These are phyloP conservation scores for Apantesis nais DNA, from an alignment of 2,888 invertebrate genomes.

Conservation along the genomic window DNA sequence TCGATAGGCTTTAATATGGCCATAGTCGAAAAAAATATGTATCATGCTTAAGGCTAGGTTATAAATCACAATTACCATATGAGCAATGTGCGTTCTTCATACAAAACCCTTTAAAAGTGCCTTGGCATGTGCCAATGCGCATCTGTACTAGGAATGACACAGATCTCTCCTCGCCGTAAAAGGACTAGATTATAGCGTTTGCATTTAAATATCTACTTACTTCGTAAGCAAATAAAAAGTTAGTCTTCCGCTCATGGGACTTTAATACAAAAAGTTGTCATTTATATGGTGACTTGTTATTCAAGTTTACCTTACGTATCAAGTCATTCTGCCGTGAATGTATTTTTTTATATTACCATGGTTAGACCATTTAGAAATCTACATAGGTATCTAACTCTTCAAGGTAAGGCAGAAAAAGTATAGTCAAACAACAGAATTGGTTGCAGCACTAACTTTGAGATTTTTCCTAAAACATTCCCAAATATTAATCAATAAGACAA, in stretches of 20 bases:
- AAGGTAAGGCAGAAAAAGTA: no score
- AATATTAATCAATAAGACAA: not conserved
- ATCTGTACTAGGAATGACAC: constrained; percentile 12
- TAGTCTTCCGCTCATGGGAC: constrained; percentile 1
- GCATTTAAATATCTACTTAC: constrained; percentile 18
- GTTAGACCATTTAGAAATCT: not conserved
- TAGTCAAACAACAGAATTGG: not conserved
- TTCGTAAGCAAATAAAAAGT: constrained; percentile 16
- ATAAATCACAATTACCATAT: constrained; percentile 2
- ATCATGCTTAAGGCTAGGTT: not conserved
- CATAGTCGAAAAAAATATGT: no score
- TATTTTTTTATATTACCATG: not conserved
- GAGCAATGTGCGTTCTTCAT: not conserved
- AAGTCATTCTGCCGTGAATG: not conserved
- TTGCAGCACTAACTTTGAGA: not conserved
- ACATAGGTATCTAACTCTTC: no score
- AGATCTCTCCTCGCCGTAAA: constrained; percentile 35
- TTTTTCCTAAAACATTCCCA: not conserved
- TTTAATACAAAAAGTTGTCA: constrained; percentile 5
- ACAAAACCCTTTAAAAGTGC: constrained; percentile 3
- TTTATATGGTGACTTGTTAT: not conserved
- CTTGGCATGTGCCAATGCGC: not conserved
- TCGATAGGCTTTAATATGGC: not conserved
- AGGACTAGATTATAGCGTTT: constrained; percentile 14
- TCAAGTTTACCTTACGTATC: not conserved